phyloP scores from a whole-genome alignment of 1,140 invertebrate species.

The Aphelenchoides besseyi region DNA sequence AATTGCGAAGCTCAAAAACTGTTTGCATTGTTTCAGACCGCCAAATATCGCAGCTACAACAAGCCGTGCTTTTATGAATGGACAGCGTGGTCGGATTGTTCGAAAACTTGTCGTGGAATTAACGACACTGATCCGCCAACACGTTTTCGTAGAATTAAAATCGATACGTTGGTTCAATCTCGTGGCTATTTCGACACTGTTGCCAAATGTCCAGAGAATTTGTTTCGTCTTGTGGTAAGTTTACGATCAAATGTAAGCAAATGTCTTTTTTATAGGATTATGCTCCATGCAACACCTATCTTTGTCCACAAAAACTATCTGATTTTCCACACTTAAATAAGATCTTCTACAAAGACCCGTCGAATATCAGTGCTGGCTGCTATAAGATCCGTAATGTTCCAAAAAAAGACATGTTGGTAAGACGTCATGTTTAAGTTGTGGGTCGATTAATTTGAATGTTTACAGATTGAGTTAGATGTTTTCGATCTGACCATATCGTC shows the following conservation, averaged over 20 bases:
- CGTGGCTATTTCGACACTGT: not conserved
- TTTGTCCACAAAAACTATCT: no score
- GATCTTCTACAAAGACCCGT: no score
- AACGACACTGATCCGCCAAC: not conserved
- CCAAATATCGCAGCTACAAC: not conserved
- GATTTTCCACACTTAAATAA: no score
- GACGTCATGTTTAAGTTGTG: no score
- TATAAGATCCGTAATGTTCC: not conserved
- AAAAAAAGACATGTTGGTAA: not conserved
- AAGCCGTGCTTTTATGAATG: not conserved
- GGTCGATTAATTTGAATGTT: no score
- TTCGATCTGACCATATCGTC: no score
- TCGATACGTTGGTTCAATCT: not conserved
- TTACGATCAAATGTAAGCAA: not conserved
- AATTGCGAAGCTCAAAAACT: no score
- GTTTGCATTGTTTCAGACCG: not conserved
- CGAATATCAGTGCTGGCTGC: no score
- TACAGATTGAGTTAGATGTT: no score
- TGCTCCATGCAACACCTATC: slow-evolving; percentile 13
- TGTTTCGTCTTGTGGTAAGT: not conserved
- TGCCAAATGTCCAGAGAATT: not conserved
- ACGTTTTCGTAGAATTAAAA: not conserved
- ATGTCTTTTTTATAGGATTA: not conserved
- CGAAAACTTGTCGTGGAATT: not conserved
- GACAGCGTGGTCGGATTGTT: not conserved